These are phyloP conservation scores for Hippasteria phrygiana DNA, from an alignment of 53 echinoderm and acorn worm species.

Conservation along the genomic window DNA sequence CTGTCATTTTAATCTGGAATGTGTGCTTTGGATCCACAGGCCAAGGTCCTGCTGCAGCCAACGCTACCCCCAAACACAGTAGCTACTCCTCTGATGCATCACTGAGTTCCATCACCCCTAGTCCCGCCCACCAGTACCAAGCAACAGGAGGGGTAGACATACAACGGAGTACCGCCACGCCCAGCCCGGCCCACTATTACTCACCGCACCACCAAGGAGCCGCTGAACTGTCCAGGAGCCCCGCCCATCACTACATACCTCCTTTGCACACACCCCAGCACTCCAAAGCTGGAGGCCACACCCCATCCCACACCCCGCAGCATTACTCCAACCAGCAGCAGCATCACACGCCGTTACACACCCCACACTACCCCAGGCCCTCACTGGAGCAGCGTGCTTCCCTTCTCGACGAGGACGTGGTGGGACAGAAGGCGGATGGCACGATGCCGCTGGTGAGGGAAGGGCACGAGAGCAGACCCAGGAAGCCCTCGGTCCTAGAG, in stretches of 20 bases:
- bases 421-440: conserved; percentile 80
- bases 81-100: conserved; percentile 53
- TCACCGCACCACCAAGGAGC: conserved; percentile 54
- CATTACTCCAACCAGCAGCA: conserved; percentile 54
- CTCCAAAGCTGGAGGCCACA: conserved; percentile 11
- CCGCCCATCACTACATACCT: conserved; percentile 55
- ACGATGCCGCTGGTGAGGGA: conserved; percentile 71
- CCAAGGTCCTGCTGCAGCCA: conserved; percentile 51
- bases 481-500: conserved; percentile 68
- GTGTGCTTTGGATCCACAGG: background rate
- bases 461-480: conserved; percentile 4
- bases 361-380: conserved; percentile 43
- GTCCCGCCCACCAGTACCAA: conserved; percentile 70
- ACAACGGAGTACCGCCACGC: conserved; percentile 40
- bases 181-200: conserved; percentile 70
- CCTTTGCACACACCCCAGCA: conserved; percentile 41
- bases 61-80: conserved; percentile 53
- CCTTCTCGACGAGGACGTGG: conserved; percentile 78
- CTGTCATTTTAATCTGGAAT: background rate
- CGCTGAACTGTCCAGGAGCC: conserved; percentile 43
- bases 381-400: conserved; percentile 49
- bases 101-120: conserved; percentile 40
- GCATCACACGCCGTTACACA: conserved; percentile 50
- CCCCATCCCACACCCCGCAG: conserved; percentile 33
- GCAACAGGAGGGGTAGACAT: conserved; percentile 42